Conservation (phyloP, 2,888 invertebrate genomes). For the Patella ulyssiponensis region DNA sequence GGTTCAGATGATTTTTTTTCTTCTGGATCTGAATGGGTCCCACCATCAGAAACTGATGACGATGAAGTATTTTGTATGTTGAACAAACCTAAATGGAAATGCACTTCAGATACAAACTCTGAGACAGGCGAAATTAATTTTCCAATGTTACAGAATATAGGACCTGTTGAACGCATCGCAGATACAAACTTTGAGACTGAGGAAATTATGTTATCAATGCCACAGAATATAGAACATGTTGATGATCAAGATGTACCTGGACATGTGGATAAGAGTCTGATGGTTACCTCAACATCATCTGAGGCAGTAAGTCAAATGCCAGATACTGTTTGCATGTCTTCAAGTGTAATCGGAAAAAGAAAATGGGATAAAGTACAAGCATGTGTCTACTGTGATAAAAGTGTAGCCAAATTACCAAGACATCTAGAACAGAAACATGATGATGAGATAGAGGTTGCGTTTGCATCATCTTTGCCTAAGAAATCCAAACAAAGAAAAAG, state of each 20-base stretch:
- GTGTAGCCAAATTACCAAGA: constrained; percentile 12
- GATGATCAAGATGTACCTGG: neutral
- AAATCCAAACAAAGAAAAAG: constrained; percentile 4
- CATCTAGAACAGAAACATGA: constrained; percentile 4
- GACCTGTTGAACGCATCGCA: neutral
- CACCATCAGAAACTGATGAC: constrained; percentile 6
- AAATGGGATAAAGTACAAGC: constrained; percentile 11
- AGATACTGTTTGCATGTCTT: neutral
- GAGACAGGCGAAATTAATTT: neutral
- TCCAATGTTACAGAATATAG: constrained; percentile 5
- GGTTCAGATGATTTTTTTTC: constrained; percentile 9
- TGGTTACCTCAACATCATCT: constrained; percentile 6
- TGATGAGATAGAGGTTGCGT: constrained; percentile 9
- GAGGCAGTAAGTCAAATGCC: neutral
- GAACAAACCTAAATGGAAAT: constrained; percentile 4
- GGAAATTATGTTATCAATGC: constrained; percentile 9
- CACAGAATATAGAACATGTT: neutral
- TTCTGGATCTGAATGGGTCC: constrained; percentile 8
- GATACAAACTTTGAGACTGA: constrained; percentile 5
- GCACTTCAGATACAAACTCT: constrained; percentile 5
- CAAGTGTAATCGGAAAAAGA: neutral
- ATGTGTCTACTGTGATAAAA: constrained; percentile 1
- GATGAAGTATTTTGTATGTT: neutral
- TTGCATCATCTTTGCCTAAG: constrained; percentile 10
- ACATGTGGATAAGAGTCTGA: neutral